Conservation (phyloP, 1,140 invertebrate species). For the Trissolcus basalis region DNA sequence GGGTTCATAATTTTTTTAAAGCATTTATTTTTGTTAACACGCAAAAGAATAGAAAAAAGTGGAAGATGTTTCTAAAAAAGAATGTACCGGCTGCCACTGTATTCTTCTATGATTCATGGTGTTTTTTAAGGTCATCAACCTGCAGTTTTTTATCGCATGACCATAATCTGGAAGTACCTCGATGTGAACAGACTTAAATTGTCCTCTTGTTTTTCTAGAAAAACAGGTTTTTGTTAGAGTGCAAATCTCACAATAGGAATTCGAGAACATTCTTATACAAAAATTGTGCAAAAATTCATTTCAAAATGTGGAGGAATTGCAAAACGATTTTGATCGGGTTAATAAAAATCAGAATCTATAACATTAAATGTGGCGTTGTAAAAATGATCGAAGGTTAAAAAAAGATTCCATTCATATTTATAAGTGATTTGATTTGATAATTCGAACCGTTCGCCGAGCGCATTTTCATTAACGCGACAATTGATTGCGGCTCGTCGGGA, state of each 20-base stretch:
- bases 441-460: neutral
- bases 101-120: conserved; percentile 14
- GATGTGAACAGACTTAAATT: conserved; percentile 37
- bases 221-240: too few relatives aligned
- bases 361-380: too few relatives aligned
- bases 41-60: neutral
- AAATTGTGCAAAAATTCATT: too few relatives aligned
- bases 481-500: conserved; percentile 31
- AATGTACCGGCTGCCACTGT: too few relatives aligned
- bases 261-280: too few relatives aligned
- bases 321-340: neutral
- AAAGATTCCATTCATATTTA: conserved; percentile 14
- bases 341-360: too few relatives aligned
- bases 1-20: too few relatives aligned
- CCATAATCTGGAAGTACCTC: conserved; percentile 47
- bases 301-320: too few relatives aligned
- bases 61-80: too few relatives aligned
- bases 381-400: neutral
- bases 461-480: conserved; percentile 43
- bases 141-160: conserved; percentile 49
- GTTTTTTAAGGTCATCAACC: conserved; percentile 48
- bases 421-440: conserved; percentile 9
- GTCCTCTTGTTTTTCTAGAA: conserved; percentile 2
- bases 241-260: too few relatives aligned
- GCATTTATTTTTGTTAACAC: neutral